phyloP scores from a whole-genome alignment of 2,888 invertebrate genomes.

The Drosophila colorata region DNA sequence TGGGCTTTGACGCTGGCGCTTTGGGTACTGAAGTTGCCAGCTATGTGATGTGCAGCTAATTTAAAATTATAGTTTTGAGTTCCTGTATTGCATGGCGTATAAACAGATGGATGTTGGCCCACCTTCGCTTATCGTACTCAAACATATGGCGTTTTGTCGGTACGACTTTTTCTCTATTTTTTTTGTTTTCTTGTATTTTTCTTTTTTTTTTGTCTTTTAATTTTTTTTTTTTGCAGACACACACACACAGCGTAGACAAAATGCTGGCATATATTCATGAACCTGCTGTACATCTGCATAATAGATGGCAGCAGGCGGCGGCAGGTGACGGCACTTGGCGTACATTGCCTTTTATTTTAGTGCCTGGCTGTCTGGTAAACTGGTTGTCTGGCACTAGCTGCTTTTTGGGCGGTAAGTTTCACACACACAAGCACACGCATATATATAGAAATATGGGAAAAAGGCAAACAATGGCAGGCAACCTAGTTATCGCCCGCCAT shows the following conservation, averaged over 20 bases:
- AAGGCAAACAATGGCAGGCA: constrained; percentile 79
- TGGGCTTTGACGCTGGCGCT: constrained; percentile 22
- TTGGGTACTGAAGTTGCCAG: constrained; percentile 3
- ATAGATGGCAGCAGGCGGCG: constrained; percentile 74
- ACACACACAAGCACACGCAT: constrained; percentile 36
- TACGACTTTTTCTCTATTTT: constrained; percentile 40
- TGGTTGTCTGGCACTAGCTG: constrained; percentile 56
- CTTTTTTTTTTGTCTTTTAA: constrained; percentile 23
- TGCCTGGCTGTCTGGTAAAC: constrained; percentile 58
- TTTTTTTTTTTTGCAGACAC: constrained; percentile 14
- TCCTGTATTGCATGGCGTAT: constrained; percentile 32
- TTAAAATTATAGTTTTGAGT: constrained; percentile 72
- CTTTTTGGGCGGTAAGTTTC: constrained; percentile 69
- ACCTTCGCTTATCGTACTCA: constrained; percentile 62
- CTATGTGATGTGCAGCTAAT: constrained; percentile 51
- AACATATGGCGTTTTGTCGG: constrained; percentile 79
- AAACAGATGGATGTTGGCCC: constrained; percentile 9
- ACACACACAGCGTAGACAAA: constrained; percentile 57
- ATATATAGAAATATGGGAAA: constrained; percentile 55
- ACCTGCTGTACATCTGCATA: constrained; percentile 79
- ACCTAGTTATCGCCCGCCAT: constrained; percentile 79
- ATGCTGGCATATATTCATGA: constrained; percentile 76
- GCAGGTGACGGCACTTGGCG: constrained; percentile 76
- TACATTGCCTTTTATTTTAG: constrained; percentile 78
- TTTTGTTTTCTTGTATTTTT: too few species aligned